Conservation (phyloP, 2,113 vertebrate genomes). For the Motacilla alba region DNA sequence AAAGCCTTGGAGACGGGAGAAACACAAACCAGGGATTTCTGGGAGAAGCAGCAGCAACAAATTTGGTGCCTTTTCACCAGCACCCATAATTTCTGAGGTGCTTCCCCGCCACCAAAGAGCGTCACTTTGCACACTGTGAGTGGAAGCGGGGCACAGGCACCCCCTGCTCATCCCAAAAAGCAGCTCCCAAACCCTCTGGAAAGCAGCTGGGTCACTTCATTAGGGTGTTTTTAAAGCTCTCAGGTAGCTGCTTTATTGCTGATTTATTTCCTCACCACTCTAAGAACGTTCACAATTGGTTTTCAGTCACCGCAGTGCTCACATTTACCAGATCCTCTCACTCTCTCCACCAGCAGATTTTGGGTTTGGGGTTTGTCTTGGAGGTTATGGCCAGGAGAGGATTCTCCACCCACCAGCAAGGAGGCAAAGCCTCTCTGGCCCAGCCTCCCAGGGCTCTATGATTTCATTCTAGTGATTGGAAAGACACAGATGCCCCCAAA, state of each 20-base stretch:
- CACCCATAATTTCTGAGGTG: not conserved
- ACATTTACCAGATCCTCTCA: not conserved
- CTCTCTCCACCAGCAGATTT: not conserved
- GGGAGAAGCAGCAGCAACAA: not conserved
- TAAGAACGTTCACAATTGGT: rapidly evolving
- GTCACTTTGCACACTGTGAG: rapidly evolving
- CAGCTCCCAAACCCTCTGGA: not conserved
- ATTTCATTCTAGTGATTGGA: not conserved
- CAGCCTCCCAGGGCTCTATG: not conserved
- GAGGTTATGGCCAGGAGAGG: not conserved
- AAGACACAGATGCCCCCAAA: not conserved
- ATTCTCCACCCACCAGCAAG: not conserved
- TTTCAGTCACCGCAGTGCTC: not conserved
- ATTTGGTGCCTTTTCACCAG: too few species aligned
- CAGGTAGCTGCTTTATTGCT: not conserved
- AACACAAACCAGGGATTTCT: not conserved
- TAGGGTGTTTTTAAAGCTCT: not conserved
- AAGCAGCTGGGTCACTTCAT: not conserved
- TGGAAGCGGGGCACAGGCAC: not conserved
- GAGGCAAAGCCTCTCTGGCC: not conserved
- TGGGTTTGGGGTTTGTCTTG: not conserved
- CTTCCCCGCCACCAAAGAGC: too few species aligned
- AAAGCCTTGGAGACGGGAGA: rapidly evolving
- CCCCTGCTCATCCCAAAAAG: not conserved
- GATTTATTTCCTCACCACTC: not conserved